Conservation (phyloP, 1,140 invertebrate genomes). For the Hyphantria cunea region DNA sequence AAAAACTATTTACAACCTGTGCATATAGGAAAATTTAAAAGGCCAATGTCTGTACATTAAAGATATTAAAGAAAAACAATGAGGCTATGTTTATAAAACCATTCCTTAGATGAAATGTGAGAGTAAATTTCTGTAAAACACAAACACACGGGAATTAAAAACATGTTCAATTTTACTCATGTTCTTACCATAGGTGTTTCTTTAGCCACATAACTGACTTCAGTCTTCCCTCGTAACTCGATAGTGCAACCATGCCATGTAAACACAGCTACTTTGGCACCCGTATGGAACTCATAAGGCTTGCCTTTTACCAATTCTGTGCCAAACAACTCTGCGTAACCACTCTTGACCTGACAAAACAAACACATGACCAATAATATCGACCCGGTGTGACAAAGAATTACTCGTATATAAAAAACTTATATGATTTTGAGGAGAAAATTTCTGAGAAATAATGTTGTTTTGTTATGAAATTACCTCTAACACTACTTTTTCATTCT, state of each 20-base stretch:
- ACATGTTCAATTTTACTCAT: too few relatives aligned
- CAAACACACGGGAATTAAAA: too few relatives aligned
- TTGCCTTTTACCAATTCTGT: constrained; percentile 97
- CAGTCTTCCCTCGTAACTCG: constrained; percentile 92
- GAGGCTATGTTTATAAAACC: too few relatives aligned
- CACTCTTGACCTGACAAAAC: constrained; percentile 88
- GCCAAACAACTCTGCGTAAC: constrained; percentile 97
- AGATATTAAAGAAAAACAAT: too few relatives aligned
- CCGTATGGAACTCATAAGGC: constrained; percentile 93
- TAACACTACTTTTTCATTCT: constrained; percentile 91
- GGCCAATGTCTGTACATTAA: too few relatives aligned
- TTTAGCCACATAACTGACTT: constrained; percentile 96
- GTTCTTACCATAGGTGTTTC: constrained; percentile 95
- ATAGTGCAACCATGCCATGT: constrained; percentile 97
- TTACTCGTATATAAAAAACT: background rate
- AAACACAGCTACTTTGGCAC: constrained; percentile 97
- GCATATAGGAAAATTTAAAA: too few relatives aligned
- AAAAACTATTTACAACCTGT: too few relatives aligned
- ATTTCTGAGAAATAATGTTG: background rate
- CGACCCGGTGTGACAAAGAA: background rate
- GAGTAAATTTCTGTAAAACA: too few relatives aligned
- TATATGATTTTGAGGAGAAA: background rate
- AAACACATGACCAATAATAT: constrained; percentile 63
- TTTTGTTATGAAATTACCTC: constrained; percentile 84
- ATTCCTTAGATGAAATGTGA: too few relatives aligned